Conservation (phyloP, 2,797 vertebrate species). For the Muraenolepis orangiensis region DNA sequence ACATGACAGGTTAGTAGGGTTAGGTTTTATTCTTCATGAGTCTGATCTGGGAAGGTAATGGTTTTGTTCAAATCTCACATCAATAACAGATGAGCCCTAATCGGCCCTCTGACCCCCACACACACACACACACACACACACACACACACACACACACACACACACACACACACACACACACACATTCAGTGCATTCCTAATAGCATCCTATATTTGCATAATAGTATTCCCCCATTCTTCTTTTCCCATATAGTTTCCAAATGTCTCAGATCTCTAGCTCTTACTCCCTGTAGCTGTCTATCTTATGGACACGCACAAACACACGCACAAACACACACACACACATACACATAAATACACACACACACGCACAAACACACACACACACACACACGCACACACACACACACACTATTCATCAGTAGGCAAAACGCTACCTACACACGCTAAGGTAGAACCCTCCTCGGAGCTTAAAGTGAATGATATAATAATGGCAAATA, state of each 20-base stretch:
- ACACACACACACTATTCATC: constrained; percentile 60
- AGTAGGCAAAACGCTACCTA: constrained; percentile 81
- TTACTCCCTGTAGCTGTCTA: background rate
- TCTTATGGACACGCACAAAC: constrained; percentile 55
- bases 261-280: constrained; percentile 41
- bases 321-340: constrained; percentile 37
- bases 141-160: constrained; percentile 25
- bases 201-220: constrained; percentile 89
- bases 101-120: constrained; percentile 68
- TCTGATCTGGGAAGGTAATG: constrained; percentile 79
- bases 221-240: constrained; percentile 86
- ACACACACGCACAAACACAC: constrained; percentile 58
- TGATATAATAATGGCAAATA: no score
- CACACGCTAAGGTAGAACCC: background rate
- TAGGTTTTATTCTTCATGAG: constrained; percentile 42
- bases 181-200: constrained; percentile 59
- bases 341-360: constrained; percentile 21
- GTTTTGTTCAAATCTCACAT: constrained; percentile 90
- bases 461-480: background rate
- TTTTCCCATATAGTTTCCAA: constrained; percentile 55
- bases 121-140: constrained; percentile 18
- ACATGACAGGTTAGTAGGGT: constrained; percentile 3
- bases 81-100: constrained; percentile 99
- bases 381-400: constrained; percentile 38
- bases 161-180: constrained; percentile 28